Conservation (phyloP, 2,888 invertebrate species). For the Drosophila koepferae region DNA sequence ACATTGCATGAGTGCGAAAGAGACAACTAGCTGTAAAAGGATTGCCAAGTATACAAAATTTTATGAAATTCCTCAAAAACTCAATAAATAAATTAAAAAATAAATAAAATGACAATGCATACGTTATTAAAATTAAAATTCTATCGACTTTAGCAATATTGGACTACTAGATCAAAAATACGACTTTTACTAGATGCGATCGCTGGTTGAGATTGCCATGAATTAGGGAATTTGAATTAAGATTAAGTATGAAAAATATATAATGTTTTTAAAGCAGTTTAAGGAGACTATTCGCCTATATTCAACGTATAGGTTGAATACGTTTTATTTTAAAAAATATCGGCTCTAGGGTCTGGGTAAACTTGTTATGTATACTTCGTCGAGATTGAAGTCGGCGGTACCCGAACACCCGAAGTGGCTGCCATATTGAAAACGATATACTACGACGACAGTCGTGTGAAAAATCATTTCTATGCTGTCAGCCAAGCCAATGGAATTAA, state of each 20-base stretch:
- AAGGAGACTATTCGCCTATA: not conserved
- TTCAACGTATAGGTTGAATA: constrained; percentile 1
- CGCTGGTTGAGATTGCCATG: constrained; percentile 4
- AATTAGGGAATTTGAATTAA: too few species aligned
- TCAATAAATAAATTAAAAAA: not conserved
- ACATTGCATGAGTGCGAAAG: constrained; percentile 32
- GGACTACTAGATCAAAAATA: not conserved
- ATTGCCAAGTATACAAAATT: constrained; percentile 38
- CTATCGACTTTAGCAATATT: too few species aligned
- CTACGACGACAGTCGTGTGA: constrained; percentile 57
- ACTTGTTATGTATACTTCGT: constrained; percentile 58
- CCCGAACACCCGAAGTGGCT: constrained; percentile 74
- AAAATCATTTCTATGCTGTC: constrained; percentile 48
- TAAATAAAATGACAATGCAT: not conserved
- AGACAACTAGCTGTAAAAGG: constrained; percentile 42
- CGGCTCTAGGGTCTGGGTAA: constrained; percentile 33
- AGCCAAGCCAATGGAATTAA: constrained; percentile 2
- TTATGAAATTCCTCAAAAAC: constrained; percentile 1
- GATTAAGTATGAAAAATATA: too few species aligned
- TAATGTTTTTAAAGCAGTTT: too few species aligned
- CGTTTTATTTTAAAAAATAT: constrained; percentile 30
- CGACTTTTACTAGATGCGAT: constrained; percentile 11
- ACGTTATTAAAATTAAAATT: not conserved
- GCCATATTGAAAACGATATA: constrained; percentile 74
- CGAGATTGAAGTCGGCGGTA: constrained; percentile 34